Evolutionary conservation across 2,113 vertebrate genomes (phyloP), one percentile per base, ranked within the genome.

Genomic region (Cichladusa arquata): DNA sequence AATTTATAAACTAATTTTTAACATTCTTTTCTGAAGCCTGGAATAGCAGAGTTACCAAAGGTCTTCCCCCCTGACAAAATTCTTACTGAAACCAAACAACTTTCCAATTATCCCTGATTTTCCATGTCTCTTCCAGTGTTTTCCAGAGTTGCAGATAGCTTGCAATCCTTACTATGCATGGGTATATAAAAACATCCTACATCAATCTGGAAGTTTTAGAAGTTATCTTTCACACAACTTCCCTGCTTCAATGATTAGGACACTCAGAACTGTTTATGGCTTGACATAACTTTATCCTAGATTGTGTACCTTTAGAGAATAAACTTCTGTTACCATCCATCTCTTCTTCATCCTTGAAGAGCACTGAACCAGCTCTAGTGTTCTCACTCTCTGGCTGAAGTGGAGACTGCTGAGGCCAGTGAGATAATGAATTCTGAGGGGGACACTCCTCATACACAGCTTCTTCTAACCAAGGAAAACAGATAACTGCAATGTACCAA

Each of bases 401-500:
- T 6, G 88, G 78, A 86, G 71, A 79, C 9, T 94, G 94, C 29
- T 50, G 90, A 86, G 65, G 90, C 7, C 33, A 61, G 24, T 80
- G 73, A 36, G 80, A 67, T 4, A 73, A 72, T 4, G 94, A 79
- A 56, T 58, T 57, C 65, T 96, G 85, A 56, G 80, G 58, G 47
- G 88, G 95, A 93, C 96, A 94, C 34, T 97, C 95, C 90, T 99
- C 98, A 81, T 96, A 96, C 50, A 97, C 95, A 44, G 97, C 95
- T 91, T 98, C 98, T 88, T 98, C 97, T 96, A 99, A 81, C 93
- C 98, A 98, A 33, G 99, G 99, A 94, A 99, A 99, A 96, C 99
- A 99, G 95, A 99, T 98, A 38, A 99, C 98, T 82, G 98, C 99
- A 83, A 99, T 98, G 96, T 99, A 99, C 99, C 99, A 99, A 91